Evolutionary conservation across 30 jellyfish, hydroid and myxozoan genomes (phyloP).

Genomic region (Chrysaora quinquecirrha): DNA sequence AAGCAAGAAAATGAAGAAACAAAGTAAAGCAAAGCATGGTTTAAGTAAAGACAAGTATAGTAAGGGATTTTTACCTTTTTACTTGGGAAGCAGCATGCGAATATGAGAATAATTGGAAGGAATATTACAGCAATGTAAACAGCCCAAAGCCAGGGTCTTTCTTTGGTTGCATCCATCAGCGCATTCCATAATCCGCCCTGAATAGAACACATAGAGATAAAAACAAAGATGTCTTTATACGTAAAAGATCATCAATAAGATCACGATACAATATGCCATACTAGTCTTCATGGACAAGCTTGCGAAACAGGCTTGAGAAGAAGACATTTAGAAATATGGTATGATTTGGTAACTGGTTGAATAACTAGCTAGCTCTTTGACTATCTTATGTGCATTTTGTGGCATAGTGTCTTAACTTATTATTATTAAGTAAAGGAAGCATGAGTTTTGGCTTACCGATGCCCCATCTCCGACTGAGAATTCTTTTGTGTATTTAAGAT

Average conservation of each 20-base stretch:
- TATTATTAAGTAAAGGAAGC: no score
- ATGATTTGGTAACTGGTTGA: no score
- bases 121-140: slow-evolving; percentile 78
- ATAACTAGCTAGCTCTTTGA: no score
- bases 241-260: no score
- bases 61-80: slow-evolving; percentile 60
- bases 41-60: neutral
- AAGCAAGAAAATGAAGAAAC: neutral
- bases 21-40: neutral
- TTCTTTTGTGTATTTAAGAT: slow-evolving; percentile 79
- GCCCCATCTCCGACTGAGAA: slow-evolving; percentile 52
- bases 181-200: slow-evolving; percentile 83
- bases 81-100: slow-evolving; percentile 86
- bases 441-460: slow-evolving; percentile 58
- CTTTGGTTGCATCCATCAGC: slow-evolving; percentile 87
- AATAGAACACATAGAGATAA: neutral
- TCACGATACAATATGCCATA: no score
- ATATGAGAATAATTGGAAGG: slow-evolving; percentile 82
- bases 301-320: no score
- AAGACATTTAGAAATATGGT: no score
- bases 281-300: no score
- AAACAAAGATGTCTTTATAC: no score
- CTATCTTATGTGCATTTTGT: no score
- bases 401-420: no score
- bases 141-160: slow-evolving; percentile 98